phyloP scores from a whole-genome alignment of 1,140 invertebrate genomes.

The Doryteuthis pealeii region DNA sequence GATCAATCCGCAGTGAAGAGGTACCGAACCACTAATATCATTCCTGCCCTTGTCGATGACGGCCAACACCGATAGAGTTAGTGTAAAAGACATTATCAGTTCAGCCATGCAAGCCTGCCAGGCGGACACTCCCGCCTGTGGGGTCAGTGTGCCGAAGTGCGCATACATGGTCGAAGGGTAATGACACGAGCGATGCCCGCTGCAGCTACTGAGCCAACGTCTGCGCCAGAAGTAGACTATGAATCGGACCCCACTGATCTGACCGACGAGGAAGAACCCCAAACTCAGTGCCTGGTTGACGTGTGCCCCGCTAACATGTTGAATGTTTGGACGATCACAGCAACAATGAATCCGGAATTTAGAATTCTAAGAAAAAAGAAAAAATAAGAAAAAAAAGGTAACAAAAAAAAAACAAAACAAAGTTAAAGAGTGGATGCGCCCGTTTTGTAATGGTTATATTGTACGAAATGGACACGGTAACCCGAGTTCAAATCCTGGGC shows the following conservation, averaged over 20 bases:
- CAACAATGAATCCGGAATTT: no score
- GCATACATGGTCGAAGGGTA: constrained; percentile 30
- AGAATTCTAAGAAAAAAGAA: no score
- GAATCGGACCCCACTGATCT: constrained; percentile 74
- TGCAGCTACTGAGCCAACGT: constrained; percentile 39
- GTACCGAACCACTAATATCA: constrained; percentile 81
- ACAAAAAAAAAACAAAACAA: no score
- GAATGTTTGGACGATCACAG: no score
- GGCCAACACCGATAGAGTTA: constrained; percentile 83
- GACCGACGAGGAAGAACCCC: constrained; percentile 66
- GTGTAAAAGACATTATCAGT: constrained; percentile 80
- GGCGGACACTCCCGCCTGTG: constrained; percentile 30
- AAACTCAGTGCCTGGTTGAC: constrained; percentile 54
- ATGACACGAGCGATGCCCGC: constrained; percentile 35
- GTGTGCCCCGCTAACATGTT: constrained; percentile 53
- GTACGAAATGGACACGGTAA: no score
- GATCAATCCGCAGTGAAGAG: constrained; percentile 78
- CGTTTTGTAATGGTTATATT: no score
- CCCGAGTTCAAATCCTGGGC: no score
- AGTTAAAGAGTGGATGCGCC: no score
- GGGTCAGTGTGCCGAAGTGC: constrained; percentile 33
- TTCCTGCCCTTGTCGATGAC: constrained; percentile 77
- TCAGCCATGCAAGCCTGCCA: constrained; percentile 79
- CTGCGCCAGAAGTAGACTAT: constrained; percentile 61
- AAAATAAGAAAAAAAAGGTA: no score